Evolutionary conservation across 64 coral and sea anemone species (phyloP), one percentile per base, ranked within the genome.

Genomic region (Exaiptasia diaphana): DNA sequence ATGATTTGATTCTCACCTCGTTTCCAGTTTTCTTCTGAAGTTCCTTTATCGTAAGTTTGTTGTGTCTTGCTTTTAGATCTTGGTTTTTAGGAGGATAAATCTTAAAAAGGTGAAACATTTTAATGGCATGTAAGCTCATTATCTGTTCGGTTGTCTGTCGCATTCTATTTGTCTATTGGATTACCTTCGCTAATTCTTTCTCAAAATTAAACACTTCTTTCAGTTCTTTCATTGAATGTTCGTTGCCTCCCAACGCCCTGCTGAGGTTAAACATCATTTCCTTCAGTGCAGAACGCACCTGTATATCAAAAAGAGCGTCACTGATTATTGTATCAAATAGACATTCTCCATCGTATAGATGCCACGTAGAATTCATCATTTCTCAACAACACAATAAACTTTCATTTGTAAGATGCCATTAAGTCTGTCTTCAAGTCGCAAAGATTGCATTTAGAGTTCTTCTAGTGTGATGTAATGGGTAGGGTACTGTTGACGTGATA

Each of bases 181-280:
- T 15, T 50, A 83, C 84, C 71, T 87, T 68, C 21, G 73, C 73
- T 8, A 87, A 23, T 24, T 78, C 61, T 53, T 65, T 67, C 25
- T 87, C 73, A 24, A 87, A 87, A 25, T 87, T 50, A 44, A 77
- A 87, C 3, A 49, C 34, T 65, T 87, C 48, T 5, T 41, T 26
- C 60, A 87, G 33, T 14, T 69, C 59, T n/a, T 4, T 23, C 21
- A 54, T 44, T 18, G 84, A 87, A 9, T 38, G 21, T 67, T 78
- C 13, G 1, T 37, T 20, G n/a, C 72, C 73, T 4, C 84, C 84
- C 20, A 87, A 53, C 29, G 49, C 59, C 21, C 22, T 68, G 21
- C 72, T 69, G 4, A 87, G 23, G 44, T 87, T 87, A 25, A 32
- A 41, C 84, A 87, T 87, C 3, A 87, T 43, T 23, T 68, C 84